Evolutionary conservation across 2,797 vertebrate species (phyloP).

Genomic region (Ctenochaetus hawaiiensis): DNA sequence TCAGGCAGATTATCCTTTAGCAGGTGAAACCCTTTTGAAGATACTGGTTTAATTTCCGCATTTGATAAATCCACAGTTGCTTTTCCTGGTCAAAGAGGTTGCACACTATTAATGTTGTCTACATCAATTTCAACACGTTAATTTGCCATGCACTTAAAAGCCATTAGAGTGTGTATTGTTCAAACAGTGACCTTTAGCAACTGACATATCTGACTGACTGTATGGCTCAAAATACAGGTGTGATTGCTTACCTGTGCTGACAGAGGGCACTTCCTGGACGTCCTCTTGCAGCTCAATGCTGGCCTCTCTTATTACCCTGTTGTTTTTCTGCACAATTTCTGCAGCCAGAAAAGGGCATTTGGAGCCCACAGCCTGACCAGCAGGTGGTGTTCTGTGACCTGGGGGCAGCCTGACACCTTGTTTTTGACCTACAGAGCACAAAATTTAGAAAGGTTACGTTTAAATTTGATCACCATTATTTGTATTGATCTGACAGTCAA

Average conservation of each 20-base stretch:
- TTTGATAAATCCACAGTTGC: constrained; percentile 78
- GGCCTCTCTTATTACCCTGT: constrained; percentile 88
- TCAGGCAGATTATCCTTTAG: constrained; percentile 93
- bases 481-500: not conserved
- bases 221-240: not conserved
- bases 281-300: constrained; percentile 92
- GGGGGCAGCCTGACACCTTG: constrained; percentile 56
- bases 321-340: constrained; percentile 90
- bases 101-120: not conserved
- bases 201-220: not conserved
- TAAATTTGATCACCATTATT: not conserved
- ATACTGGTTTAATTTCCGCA: constrained; percentile 78
- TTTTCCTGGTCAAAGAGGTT: constrained; percentile 38
- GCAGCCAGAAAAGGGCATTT: constrained; percentile 94
- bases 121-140: not conserved
- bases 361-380: constrained; percentile 79
- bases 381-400: constrained; percentile 70
- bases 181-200: constrained; percentile 8
- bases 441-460: too few species aligned
- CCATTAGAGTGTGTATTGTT: not conserved
- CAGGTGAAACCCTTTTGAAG: constrained; percentile 87
- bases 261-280: constrained; percentile 85
- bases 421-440: constrained; percentile 43
- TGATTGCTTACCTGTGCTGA: constrained; percentile 83
- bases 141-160: not conserved